Conservation (phyloP, 2,797 vertebrate species). For the Brachymystax lenok region DNA sequence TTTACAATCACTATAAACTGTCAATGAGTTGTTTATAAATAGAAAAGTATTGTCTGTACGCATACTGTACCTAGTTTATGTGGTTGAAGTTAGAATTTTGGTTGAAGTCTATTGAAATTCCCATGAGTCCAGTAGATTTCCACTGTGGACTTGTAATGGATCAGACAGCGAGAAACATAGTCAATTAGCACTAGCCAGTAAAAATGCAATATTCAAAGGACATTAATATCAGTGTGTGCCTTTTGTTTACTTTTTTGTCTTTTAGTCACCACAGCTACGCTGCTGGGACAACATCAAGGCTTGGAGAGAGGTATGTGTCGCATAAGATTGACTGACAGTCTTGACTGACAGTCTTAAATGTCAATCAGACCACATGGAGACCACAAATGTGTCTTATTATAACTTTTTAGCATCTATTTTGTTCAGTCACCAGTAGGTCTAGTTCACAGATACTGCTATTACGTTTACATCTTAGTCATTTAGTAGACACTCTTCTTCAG, state of each 20-base stretch:
- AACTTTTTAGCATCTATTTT: too few relatives aligned
- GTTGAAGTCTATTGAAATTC: background rate
- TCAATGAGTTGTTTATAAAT: slow-evolving; percentile 16
- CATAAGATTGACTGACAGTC: too few relatives aligned
- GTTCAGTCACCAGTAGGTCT: too few relatives aligned
- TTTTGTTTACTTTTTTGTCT: slow-evolving; percentile 5
- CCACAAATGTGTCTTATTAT: too few relatives aligned
- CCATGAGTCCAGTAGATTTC: background rate
- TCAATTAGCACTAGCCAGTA: background rate
- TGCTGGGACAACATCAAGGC: slow-evolving; percentile 68
- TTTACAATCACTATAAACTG: slow-evolving; percentile 29
- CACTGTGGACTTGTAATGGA: background rate
- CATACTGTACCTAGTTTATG: background rate
- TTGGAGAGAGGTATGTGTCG: too few relatives aligned
- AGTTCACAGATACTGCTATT: too few relatives aligned
- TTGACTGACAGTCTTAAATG: too few relatives aligned
- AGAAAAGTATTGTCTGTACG: slow-evolving; percentile 22
- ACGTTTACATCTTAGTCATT: too few relatives aligned
- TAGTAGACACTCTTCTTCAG: too few relatives aligned
- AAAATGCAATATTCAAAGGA: background rate
- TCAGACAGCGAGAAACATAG: background rate
- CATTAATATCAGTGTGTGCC: background rate
- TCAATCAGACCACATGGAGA: too few relatives aligned
- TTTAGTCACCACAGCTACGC: slow-evolving; percentile 80
- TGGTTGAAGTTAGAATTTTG: background rate